These are phyloP conservation scores for Pammene aurita DNA, from an alignment of 2,888 invertebrate genomes.

Conservation along the genomic window DNA sequence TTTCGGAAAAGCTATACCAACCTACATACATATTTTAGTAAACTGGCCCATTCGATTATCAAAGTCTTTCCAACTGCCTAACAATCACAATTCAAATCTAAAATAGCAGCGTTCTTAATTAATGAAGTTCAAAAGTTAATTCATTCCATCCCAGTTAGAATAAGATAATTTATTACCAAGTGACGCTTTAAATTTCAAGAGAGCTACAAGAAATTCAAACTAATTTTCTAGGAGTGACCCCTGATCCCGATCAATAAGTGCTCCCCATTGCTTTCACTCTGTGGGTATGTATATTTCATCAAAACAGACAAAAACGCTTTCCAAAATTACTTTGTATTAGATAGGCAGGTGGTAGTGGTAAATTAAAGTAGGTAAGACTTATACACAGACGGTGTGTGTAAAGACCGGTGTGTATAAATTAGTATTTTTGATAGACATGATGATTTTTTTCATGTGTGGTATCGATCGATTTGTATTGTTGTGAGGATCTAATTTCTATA, in stretches of 20 bases:
- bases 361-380: no score
- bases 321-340: neutral
- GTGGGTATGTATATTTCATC: neutral
- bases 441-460: no score
- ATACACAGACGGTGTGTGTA: no score
- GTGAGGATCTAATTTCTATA: no score
- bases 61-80: neutral
- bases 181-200: slow-evolving; percentile 36
- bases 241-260: slow-evolving; percentile 9
- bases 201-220: slow-evolving; percentile 26
- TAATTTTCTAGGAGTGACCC: slow-evolving; percentile 29
- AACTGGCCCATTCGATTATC: neutral
- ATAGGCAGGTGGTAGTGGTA: no score
- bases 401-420: no score
- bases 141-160: slow-evolving; percentile 30
- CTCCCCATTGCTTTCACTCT: neutral
- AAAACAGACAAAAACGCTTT: neutral
- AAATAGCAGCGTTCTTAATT: slow-evolving; percentile 33
- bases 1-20: no score
- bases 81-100: slow-evolving; percentile 20
- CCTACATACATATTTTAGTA: neutral
- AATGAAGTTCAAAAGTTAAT: slow-evolving; percentile 37
- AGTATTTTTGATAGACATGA: no score
- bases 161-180: slow-evolving; percentile 39
- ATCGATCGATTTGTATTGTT: no score